Evolutionary conservation across 2,113 vertebrate genomes (phyloP), one percentile per base, ranked within the genome.

Genomic region (Seriola rivoliana): DNA sequence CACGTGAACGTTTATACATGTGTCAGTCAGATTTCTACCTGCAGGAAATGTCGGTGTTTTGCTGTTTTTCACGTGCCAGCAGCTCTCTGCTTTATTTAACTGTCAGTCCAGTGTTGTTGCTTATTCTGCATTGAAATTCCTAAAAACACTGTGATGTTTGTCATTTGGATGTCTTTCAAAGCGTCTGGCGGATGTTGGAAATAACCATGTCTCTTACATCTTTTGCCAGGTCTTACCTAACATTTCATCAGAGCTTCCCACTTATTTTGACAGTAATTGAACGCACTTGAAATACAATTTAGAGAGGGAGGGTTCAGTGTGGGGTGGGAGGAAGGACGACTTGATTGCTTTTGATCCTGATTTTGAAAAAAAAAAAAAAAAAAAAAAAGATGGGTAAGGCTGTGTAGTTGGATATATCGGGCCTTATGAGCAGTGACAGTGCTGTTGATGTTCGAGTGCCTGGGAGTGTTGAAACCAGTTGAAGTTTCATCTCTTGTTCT

Each of bases 281-380:
- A 81, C 70, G 73, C 62, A 62, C 80, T 87, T 84, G 78, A 89
- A 84, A 72, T 78, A 82, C 71, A 82, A 67, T 87, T 87, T 63
- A 42, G 23, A 78, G 44, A 25, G n/a, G 52, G 57, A 32, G 48
- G 76, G 34, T 69, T 75, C 14, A 23, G 38, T 65, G 52, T 44
- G 40, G 34, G 60, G 16, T 25, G 32, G 40, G 54, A 16, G 74
- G 75, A 42, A 73, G 59, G 57, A 12, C 0, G 0, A 38, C 84
- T 75, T 83, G 80, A 89, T 74, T 87, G 85, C 78, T 77, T 87
- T 76, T 73, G 71, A 89, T 89, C 72, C 73, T 76, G 66, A 85
- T 85, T 78, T 81, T 64, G 23, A 72, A 58, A 64, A 64, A 58
- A 25, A 38, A 63, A 38, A 71, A 57, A 62, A 58, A 44, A 63